Percentiles rank a stretch among this genome's conserved stretches.
Conservation (phyloP, 2,113 vertebrate species). For the Copsychus sechellarum region DNA sequence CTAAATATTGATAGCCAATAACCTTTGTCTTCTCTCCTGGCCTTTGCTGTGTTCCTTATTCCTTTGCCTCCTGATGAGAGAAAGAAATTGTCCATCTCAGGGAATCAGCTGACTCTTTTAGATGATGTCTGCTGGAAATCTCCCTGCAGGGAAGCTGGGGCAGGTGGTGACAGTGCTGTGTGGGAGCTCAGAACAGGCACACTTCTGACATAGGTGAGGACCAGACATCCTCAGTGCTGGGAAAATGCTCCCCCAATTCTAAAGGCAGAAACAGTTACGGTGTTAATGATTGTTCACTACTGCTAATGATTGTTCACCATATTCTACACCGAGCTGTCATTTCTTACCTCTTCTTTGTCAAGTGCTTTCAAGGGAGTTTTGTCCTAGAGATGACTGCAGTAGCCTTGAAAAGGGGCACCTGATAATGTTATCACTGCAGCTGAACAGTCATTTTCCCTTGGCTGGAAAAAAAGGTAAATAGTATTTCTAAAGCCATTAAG, state of each 20-base stretch:
- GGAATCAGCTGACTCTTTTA: background rate
- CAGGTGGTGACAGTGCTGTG: background rate
- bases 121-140: background rate
- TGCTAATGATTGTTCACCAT: background rate
- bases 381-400: background rate
- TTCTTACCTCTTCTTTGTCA: background rate
- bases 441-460: background rate
- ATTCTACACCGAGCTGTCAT: background rate
- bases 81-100: background rate
- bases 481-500: background rate
- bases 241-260: background rate
- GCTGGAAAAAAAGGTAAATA: background rate
- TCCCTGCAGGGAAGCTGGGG: background rate
- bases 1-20: background rate
- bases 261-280: background rate
- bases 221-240: background rate
- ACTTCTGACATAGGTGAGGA: background rate
- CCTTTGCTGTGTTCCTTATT: background rate
- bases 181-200: background rate
- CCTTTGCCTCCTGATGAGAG: background rate
- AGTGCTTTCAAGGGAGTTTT: background rate
- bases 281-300: background rate
- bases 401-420: background rate
- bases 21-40: background rate
- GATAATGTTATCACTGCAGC: background rate